Evolutionary conservation across 92 coral and sea anemone species (phyloP).

Genomic region (Zoanthus gigantus): DNA sequence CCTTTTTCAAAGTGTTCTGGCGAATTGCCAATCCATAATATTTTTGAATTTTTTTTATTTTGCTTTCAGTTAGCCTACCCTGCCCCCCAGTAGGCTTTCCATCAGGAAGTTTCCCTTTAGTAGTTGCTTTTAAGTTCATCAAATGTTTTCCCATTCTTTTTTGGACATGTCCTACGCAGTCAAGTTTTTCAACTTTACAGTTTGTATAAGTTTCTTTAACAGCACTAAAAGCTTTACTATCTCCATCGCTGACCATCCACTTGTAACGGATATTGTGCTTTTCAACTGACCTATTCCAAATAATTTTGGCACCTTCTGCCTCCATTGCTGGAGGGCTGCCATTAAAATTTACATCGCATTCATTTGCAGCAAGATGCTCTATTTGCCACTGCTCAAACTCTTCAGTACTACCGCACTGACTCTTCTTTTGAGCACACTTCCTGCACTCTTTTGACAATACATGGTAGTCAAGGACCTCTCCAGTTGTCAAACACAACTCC

Average conservation of each 20-base stretch:
- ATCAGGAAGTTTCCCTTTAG: conserved; percentile 62
- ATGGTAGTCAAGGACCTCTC: not conserved
- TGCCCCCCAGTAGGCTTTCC: conserved; percentile 55
- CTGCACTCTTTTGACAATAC: not conserved
- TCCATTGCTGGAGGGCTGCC: not conserved
- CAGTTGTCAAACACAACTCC: not conserved
- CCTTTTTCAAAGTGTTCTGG: conserved; percentile 39
- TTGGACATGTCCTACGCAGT: too few relatives aligned
- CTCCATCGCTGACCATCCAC: too few relatives aligned
- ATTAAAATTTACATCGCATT: too few relatives aligned
- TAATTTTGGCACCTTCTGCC: not conserved
- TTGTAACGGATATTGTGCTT: too few relatives aligned
- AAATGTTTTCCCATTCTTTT: not conserved
- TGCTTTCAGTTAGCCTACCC: conserved; percentile 54
- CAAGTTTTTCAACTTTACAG: not conserved
- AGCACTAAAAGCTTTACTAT: too few relatives aligned
- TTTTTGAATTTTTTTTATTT: conserved; percentile 60
- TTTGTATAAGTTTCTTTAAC: too few relatives aligned
- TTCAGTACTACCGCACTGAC: not conserved
- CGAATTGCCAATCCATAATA: conserved; percentile 68
- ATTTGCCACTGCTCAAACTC: not conserved
- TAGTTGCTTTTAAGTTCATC: conserved; percentile 42
- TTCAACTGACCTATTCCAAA: not conserved
- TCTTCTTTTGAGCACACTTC: not conserved
- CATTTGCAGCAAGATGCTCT: not conserved